Base-by-base conservation (phyloP, 1,140 invertebrate species). In the Drosophila varians region DNA sequence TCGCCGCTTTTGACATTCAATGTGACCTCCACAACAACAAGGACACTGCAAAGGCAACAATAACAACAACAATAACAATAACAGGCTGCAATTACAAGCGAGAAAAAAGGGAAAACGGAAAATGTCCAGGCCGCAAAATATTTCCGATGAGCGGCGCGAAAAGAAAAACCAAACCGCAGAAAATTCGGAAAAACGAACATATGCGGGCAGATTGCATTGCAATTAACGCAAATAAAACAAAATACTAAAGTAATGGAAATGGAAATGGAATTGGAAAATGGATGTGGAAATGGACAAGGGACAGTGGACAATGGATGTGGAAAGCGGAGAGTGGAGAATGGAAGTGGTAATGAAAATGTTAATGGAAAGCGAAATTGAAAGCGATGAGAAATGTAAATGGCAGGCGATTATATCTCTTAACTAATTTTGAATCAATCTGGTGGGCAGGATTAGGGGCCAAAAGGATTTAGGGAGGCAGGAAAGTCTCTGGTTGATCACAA, bases 1-100 rank as follows among this genome's bases (percentile, higher is more conserved):
- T 57, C 71, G 73, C 69, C 84, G 77, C 77, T 70, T 82, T 86
- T 86, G 82, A 87, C 77, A 47, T 87, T 82, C 77, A 64, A 79
- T 80, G 75, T 80, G 68, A 79, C 79, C 73, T 80, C 76, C 76
- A 70, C 78, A 84, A 66, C 65, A 77, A 60, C 57, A 74, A 42
- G 18, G 28, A 16, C n/a, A 12, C n/a, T 6, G n/a, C n/a, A 36
- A 36, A 3, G 3, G n/a, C 4, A 38, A 16, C 58, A 62, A 73
- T 53, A 68, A 56, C 26, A 34, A 43, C 51, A 61, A 56, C 58
- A 60, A 57, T 26, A 2, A 7, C 76, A 55, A n/a, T n/a, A n/a
- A 58, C 61, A 70, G 69, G 62, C 56, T 38, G 38, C 57, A 77
- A 70, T 62, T 72, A 61, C 57, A 47, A 36, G 45, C 51, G 31